phyloP scores from a whole-genome alignment of 2,113 vertebrate species.

The Hippotragus niger region DNA sequence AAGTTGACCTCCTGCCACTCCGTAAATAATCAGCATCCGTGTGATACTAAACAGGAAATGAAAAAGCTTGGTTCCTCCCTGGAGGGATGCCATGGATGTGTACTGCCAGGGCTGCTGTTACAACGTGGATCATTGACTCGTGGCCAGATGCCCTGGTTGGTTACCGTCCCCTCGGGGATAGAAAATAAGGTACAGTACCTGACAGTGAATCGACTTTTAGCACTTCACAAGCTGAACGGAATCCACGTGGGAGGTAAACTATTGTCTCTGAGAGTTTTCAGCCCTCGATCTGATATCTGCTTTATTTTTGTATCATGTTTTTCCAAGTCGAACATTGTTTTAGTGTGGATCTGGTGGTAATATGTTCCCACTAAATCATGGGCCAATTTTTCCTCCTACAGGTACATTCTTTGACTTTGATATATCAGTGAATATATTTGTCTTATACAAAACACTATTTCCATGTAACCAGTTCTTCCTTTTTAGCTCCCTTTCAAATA shows the following conservation, averaged over 20 bases:
- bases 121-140: slow-evolving; percentile 32
- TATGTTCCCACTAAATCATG: neutral
- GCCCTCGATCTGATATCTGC: slow-evolving; percentile 15
- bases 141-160: slow-evolving; percentile 52
- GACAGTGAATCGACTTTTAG: neutral
- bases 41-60: slow-evolving; percentile 63
- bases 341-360: neutral
- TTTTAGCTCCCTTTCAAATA: neutral
- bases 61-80: slow-evolving; percentile 43
- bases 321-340: slow-evolving; percentile 32
- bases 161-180: slow-evolving; percentile 46
- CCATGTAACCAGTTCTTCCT: neutral
- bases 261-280: slow-evolving; percentile 25
- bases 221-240: slow-evolving; percentile 28
- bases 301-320: slow-evolving; percentile 19
- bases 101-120: neutral
- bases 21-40: slow-evolving; percentile 51
- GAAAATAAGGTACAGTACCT: slow-evolving; percentile 18
- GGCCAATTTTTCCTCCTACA: slow-evolving; percentile 50
- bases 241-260: slow-evolving; percentile 38
- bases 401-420: slow-evolving; percentile 39
- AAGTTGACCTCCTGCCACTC: neutral
- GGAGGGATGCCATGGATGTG: slow-evolving; percentile 40
- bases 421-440: neutral
- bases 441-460: neutral